Evolutionary conservation across 2,113 vertebrate species (phyloP).

Genomic region (Dipodomys ordii): DNA sequence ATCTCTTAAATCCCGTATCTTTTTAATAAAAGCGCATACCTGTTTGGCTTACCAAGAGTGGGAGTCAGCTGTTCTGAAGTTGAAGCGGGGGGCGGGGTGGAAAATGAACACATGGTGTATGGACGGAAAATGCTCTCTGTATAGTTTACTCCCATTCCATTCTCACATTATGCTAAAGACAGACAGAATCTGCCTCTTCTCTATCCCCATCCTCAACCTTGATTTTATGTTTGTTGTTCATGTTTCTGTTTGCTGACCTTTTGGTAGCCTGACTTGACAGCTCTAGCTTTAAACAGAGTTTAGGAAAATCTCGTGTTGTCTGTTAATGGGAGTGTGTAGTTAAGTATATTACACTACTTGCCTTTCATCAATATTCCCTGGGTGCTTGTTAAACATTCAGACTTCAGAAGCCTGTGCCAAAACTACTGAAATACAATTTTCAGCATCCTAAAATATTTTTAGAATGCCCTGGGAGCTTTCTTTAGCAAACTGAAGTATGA

Average conservation of each 20-base stretch:
- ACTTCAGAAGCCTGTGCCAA: background rate
- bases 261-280: background rate
- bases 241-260: background rate
- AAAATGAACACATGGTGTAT: too few species aligned
- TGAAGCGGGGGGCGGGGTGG: background rate
- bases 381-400: background rate
- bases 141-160: conserved; percentile 8
- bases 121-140: background rate
- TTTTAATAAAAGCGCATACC: conserved; percentile 61
- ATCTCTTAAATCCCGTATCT: conserved; percentile 27
- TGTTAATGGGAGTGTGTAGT: background rate
- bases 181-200: background rate
- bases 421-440: conserved; percentile 9
- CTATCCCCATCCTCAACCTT: background rate
- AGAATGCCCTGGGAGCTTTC: background rate
- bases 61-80: conserved; percentile 2
- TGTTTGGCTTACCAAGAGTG: conserved; percentile 24
- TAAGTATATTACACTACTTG: too few species aligned
- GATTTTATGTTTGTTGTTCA: background rate
- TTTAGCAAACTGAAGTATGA: background rate
- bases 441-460: background rate
- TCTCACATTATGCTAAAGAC: background rate
- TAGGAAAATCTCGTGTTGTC: background rate
- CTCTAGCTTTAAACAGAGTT: background rate
- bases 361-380: background rate